Conservation (phyloP, 92 coral and sea anemone species). For the Hydrozoanthus gracilis region DNA sequence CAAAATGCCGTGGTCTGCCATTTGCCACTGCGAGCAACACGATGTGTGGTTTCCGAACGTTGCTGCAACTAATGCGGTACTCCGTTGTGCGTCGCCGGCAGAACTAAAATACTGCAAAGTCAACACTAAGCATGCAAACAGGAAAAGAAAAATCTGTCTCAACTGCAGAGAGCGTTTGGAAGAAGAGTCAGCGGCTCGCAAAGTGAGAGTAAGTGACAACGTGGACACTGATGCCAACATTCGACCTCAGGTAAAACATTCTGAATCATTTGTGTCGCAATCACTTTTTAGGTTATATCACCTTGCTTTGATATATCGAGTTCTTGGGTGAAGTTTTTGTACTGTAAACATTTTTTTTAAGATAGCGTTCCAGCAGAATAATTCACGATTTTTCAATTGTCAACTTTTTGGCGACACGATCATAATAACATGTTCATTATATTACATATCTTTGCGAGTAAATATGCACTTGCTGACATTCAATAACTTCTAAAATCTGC, state of each 20-base stretch:
- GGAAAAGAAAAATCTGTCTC: conserved; percentile 1
- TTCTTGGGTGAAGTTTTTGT: conserved; percentile 5
- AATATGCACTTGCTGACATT: too few species aligned
- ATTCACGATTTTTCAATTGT: not conserved
- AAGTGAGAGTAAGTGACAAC: not conserved
- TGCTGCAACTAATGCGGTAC: not conserved
- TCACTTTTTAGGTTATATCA: conserved; percentile 7
- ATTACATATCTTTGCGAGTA: too few species aligned
- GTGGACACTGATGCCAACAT: not conserved
- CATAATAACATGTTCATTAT: too few species aligned
- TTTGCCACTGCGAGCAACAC: conserved; percentile 36
- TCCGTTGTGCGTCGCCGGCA: conserved; percentile 28
- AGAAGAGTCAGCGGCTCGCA: conserved; percentile 37
- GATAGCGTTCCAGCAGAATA: not conserved
- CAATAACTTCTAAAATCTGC: too few species aligned
- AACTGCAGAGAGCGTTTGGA: conserved; percentile 19
- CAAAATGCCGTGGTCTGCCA: conserved; percentile 20
- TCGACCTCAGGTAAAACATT: too few species aligned
- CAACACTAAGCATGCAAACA: conserved; percentile 32
- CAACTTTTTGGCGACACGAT: too few species aligned
- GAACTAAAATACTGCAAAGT: conserved; percentile 12
- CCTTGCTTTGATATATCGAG: not conserved
- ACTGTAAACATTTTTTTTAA: conserved; percentile 3
- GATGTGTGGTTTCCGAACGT: conserved; percentile 30
- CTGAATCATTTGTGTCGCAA: not conserved